These are phyloP conservation scores for Hyppa rectilinea DNA, from an alignment of 2,888 invertebrate species.

Conservation along the genomic window DNA sequence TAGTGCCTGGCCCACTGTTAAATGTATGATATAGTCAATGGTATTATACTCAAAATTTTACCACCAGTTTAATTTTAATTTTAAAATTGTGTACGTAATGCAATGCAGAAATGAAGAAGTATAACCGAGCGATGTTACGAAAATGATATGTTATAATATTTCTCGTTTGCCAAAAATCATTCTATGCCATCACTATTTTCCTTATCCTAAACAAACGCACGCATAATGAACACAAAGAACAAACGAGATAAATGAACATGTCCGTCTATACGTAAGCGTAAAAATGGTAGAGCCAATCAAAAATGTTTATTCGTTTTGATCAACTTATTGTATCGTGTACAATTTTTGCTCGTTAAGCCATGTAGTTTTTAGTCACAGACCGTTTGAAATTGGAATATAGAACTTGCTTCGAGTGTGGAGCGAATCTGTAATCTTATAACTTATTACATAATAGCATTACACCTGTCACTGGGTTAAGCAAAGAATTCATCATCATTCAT, in stretches of 20 bases:
- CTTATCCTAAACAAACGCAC: slow-evolving; percentile 66
- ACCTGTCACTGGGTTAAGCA: background rate
- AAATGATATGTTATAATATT: background rate
- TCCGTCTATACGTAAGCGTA: slow-evolving; percentile 29
- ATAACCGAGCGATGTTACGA: background rate
- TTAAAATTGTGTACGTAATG: too few relatives aligned
- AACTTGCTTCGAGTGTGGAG: slow-evolving; percentile 3
- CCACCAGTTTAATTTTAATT: too few relatives aligned
- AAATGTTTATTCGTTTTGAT: slow-evolving; percentile 56
- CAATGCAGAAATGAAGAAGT: too few relatives aligned
- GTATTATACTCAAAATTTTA: too few relatives aligned
- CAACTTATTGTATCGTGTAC: slow-evolving; percentile 25
- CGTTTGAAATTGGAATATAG: slow-evolving; percentile 9
- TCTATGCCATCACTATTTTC: slow-evolving; percentile 55
- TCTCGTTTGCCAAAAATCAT: slow-evolving; percentile 9
- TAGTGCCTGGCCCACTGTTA: too few relatives aligned
- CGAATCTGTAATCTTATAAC: background rate
- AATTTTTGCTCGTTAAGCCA: slow-evolving; percentile 42
- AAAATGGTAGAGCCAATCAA: slow-evolving; percentile 59
- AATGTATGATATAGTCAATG: too few relatives aligned
- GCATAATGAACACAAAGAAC: slow-evolving; percentile 41
- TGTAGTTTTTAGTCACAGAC: slow-evolving; percentile 1
- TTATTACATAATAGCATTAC: too few relatives aligned
- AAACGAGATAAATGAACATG: slow-evolving; percentile 61
- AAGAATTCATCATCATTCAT: too few relatives aligned